These are phyloP conservation scores for Ceyx margarethae DNA, from an alignment of 2,113 vertebrate species.

Conservation along the genomic window DNA sequence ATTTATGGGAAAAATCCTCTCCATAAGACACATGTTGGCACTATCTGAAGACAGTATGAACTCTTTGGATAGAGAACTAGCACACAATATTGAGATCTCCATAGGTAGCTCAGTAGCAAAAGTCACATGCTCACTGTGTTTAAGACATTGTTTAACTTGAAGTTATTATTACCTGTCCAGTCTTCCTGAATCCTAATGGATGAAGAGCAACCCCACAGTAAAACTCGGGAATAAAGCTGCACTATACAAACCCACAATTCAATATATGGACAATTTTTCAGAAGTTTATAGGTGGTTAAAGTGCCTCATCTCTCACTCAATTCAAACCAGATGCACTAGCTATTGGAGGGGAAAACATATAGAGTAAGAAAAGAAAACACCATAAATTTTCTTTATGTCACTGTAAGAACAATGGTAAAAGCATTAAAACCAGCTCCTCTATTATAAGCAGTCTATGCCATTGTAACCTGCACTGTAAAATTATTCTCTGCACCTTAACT, in stretches of 20 bases:
- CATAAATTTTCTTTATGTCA: not conserved
- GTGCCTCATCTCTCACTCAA: not conserved
- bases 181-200: not conserved
- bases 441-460: not conserved
- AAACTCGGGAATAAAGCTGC: not conserved
- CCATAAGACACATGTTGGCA: not conserved
- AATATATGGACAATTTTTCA: not conserved
- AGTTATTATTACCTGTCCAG: not conserved
- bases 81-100: not conserved
- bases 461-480: not conserved
- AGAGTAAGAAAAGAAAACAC: not conserved
- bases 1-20: not conserved
- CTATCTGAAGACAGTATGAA: not conserved
- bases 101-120: not conserved
- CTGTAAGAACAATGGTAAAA: constrained; percentile 8
- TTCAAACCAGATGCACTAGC: not conserved
- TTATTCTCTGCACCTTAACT: not conserved
- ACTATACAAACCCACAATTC: not conserved
- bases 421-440: not conserved
- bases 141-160: not conserved
- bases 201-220: not conserved
- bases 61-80: not conserved
- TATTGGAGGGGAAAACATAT: not conserved
- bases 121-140: not conserved
- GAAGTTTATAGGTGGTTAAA: not conserved